phyloP scores from a whole-genome alignment of 2,113 vertebrate species.

The Gobiocypris rarus region DNA sequence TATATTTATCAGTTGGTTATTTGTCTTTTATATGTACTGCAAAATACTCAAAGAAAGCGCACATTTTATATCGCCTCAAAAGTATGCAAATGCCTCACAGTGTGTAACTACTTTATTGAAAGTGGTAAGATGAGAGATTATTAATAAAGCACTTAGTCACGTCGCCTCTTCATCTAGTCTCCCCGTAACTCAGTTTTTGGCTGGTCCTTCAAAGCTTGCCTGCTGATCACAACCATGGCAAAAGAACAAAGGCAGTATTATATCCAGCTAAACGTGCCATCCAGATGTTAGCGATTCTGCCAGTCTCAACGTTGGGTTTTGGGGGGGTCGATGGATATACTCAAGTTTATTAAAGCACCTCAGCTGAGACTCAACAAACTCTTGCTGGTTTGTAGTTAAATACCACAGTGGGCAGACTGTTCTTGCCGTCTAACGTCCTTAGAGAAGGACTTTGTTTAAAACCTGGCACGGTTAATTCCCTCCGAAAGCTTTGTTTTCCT shows the following conservation, averaged over 20 bases:
- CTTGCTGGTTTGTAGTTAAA: slow-evolving; percentile 34
- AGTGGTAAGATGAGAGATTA: slow-evolving; percentile 37
- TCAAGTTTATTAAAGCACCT: slow-evolving; percentile 70
- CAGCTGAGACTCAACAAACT: slow-evolving; percentile 57
- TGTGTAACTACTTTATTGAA: slow-evolving; percentile 14
- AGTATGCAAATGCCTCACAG: background rate
- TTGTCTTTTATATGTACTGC: background rate
- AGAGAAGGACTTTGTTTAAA: slow-evolving; percentile 11
- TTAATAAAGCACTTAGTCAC: slow-evolving; percentile 45
- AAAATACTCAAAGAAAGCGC: background rate
- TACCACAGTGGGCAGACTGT: slow-evolving; percentile 39
- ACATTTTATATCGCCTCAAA: background rate
- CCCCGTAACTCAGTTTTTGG: slow-evolving; percentile 69
- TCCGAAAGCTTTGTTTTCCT: slow-evolving; percentile 23
- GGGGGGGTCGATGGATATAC: slow-evolving; percentile 56
- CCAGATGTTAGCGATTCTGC: slow-evolving; percentile 81
- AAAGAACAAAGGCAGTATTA: slow-evolving; percentile 80
- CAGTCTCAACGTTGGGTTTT: slow-evolving; percentile 67
- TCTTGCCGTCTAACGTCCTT: slow-evolving; percentile 7
- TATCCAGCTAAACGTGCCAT: slow-evolving; percentile 80
- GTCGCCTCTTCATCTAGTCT: slow-evolving; percentile 50
- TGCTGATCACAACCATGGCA: slow-evolving; percentile 72
- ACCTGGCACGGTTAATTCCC: slow-evolving; percentile 20
- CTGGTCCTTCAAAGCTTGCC: slow-evolving; percentile 73
- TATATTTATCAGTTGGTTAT: slow-evolving; percentile 2